phyloP scores from a whole-genome alignment of 2,888 invertebrate species.

The Drosophila paranaensis region DNA sequence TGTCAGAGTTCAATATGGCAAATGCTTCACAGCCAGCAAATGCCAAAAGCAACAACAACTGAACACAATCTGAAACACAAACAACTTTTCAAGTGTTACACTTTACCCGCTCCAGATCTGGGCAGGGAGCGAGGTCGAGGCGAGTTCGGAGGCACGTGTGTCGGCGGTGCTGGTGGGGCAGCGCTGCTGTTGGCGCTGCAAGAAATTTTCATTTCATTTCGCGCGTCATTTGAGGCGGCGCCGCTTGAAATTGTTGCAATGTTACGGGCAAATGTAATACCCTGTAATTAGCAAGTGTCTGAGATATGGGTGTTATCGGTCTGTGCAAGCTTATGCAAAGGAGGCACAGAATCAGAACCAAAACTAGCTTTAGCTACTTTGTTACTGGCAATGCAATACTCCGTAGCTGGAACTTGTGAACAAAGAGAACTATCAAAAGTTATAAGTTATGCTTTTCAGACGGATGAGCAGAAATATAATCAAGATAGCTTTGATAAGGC shows the following conservation, averaged over 20 bases:
- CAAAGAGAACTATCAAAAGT: no score
- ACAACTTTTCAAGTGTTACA: slow-evolving; percentile 77
- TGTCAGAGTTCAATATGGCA: slow-evolving; percentile 73
- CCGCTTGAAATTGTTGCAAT: slow-evolving; percentile 73
- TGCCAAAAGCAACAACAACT: slow-evolving; percentile 8
- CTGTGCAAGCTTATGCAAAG: not conserved
- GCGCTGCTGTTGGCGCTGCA: not conserved
- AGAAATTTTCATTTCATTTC: slow-evolving; percentile 76
- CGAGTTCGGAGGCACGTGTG: not conserved
- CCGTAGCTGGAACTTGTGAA: no score
- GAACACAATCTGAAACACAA: slow-evolving; percentile 68
- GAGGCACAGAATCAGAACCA: no score
- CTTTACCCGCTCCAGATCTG: slow-evolving; percentile 55
- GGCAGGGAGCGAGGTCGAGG: no score
- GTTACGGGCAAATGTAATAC: slow-evolving; percentile 20
- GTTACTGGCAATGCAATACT: no score
- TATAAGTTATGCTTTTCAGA: no score
- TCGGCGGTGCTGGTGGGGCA: not conserved
- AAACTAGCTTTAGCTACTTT: no score
- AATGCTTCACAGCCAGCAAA: slow-evolving; percentile 33
- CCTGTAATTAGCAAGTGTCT: slow-evolving; percentile 1
- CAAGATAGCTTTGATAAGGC: no score
- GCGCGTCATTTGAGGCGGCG: slow-evolving; percentile 80
- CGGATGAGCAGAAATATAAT: no score
- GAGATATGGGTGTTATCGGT: not conserved